Percentiles rank a stretch among this genome's conserved stretches.
Conservation (phyloP, 2,797 vertebrate genomes). For the Triplophysa yarkandensis region DNA sequence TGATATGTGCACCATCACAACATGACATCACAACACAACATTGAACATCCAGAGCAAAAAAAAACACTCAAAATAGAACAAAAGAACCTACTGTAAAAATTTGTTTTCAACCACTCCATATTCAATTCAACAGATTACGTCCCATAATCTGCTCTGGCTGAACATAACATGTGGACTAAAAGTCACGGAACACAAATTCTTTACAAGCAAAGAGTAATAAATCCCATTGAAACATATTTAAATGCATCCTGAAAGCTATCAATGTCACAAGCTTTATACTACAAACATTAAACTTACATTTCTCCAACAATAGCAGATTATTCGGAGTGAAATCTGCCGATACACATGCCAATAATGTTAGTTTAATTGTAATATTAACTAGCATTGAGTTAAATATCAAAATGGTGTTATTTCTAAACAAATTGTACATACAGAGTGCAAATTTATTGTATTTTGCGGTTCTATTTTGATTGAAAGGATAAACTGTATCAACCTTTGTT, state of each 20-base stretch:
- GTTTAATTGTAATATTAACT: no score
- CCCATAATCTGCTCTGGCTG: slow-evolving; percentile 21
- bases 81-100: slow-evolving; percentile 30
- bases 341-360: no score
- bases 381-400: no score
- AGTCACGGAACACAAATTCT: not conserved
- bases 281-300: no score
- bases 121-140: slow-evolving; percentile 24
- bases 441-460: no score
- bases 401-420: no score
- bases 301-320: no score
- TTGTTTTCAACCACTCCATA: slow-evolving; percentile 18
- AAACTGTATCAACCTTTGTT: no score
- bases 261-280: slow-evolving; percentile 16
- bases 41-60: not conserved
- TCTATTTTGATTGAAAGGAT: no score
- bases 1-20: slow-evolving; percentile 25
- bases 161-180: slow-evolving; percentile 1
- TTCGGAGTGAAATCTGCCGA: no score
- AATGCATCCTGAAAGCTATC: not conserved
- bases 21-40: slow-evolving; percentile 13
- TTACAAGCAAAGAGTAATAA: not conserved
- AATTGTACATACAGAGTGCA: no score
- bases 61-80: not conserved
- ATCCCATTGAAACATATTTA: not conserved